Evolutionary conservation across 2,797 vertebrate species (phyloP).

Genomic region (Geotrypetes seraphini): DNA sequence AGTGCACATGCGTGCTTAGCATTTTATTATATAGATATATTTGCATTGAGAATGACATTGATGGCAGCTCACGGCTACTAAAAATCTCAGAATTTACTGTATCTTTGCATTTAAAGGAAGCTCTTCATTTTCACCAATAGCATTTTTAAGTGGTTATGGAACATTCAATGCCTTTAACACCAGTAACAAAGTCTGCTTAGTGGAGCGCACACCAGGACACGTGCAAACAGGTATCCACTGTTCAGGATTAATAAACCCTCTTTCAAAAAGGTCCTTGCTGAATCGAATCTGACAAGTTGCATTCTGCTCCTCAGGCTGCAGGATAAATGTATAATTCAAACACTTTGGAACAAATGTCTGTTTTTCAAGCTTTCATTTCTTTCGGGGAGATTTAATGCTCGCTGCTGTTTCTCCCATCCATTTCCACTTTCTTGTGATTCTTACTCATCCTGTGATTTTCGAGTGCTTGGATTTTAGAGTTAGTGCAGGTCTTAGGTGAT

Average conservation of each 20-base stretch:
- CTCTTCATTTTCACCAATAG: neutral
- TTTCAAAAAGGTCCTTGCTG: neutral
- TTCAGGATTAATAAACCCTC: neutral
- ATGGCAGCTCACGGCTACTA: too few relatives aligned
- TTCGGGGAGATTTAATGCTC: neutral
- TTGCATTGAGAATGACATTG: too few relatives aligned
- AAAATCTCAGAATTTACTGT: too few relatives aligned
- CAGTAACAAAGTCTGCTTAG: neutral
- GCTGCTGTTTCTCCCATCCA: neutral
- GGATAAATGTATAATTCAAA: neutral
- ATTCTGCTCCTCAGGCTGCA: too few relatives aligned
- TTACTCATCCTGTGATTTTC: neutral
- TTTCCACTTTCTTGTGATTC: rapidly evolving
- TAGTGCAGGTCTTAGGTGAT: neutral
- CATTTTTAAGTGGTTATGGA: neutral
- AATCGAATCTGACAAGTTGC: neutral
- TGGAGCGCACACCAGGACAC: neutral
- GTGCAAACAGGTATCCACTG: neutral
- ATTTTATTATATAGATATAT: too few relatives aligned
- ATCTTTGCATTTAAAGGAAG: neutral
- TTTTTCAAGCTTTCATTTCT: too few relatives aligned
- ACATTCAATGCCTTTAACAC: too few relatives aligned
- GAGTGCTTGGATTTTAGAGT: neutral
- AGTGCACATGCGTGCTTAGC: too few relatives aligned
- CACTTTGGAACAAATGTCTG: too few relatives aligned